Conservation (phyloP, 2,113 vertebrate genomes). For the Anas platyrhynchos region DNA sequence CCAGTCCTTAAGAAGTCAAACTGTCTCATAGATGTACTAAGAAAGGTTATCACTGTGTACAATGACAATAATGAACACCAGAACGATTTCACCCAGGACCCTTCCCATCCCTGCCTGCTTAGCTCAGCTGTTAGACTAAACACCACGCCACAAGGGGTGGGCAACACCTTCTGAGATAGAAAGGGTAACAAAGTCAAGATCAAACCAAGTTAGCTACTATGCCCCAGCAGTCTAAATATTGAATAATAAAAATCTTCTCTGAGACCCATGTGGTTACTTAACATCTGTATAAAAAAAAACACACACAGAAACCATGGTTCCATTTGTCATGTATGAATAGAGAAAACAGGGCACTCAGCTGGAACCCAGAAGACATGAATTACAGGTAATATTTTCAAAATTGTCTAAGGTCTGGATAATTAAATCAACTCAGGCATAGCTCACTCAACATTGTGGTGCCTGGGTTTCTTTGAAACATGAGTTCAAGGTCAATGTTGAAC, state of each 20-base stretch:
- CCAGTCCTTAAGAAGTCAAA: background rate
- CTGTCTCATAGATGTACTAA: background rate
- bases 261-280: background rate
- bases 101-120: background rate
- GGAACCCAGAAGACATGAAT: background rate
- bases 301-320: background rate
- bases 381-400: slow-evolving; percentile 20
- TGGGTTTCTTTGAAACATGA: background rate
- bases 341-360: background rate
- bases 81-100: background rate
- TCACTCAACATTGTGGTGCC: background rate
- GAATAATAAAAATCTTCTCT: background rate
- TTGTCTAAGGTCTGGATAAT: background rate
- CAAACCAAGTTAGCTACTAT: background rate
- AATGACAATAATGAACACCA: background rate
- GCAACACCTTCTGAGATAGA: background rate
- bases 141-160: background rate
- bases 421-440: slow-evolving; percentile 20
- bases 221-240: background rate
- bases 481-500: background rate
- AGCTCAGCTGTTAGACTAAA: background rate
- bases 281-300: background rate
- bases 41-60: background rate
- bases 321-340: background rate
- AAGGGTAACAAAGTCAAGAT: background rate